A percentile compares a stretch with the other conserved stretches of the same genome.
Evolutionary conservation across 2,888 invertebrate species (phyloP).

Genomic region (Nymphalis polychloros): DNA sequence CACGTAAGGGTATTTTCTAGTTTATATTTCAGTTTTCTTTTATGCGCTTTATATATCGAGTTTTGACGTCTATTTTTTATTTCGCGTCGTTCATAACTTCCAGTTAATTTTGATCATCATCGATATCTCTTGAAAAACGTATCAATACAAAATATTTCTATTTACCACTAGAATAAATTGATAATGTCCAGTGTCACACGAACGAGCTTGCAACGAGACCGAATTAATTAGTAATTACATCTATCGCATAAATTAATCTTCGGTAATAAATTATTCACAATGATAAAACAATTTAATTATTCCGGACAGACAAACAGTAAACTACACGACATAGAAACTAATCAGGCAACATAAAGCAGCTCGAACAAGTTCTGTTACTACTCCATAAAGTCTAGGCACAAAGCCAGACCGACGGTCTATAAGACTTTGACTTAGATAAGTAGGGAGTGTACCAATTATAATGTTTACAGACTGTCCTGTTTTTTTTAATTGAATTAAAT

Average conservation of each 20-base stretch:
- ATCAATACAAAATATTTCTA: too few species aligned
- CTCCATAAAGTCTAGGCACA: conserved; percentile 26
- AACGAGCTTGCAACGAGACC: too few species aligned
- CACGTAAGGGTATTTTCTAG: too few species aligned
- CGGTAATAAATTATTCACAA: neutral
- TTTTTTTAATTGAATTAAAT: neutral
- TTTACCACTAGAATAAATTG: too few species aligned
- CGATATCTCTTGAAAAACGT: too few species aligned
- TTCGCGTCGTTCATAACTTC: too few species aligned
- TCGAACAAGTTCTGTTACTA: conserved; percentile 29
- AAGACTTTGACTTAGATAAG: conserved; percentile 16
- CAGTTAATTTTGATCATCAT: too few species aligned
- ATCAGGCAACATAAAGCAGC: conserved; percentile 23
- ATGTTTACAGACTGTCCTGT: neutral
- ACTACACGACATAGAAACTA: conserved; percentile 19
- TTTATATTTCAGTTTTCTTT: too few species aligned
- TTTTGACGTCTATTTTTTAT: too few species aligned
- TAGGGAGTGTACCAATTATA: conserved; percentile 6
- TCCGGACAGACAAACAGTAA: conserved; percentile 11
- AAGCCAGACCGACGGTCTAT: conserved; percentile 18
- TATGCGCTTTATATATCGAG: too few species aligned
- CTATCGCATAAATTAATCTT: neutral
- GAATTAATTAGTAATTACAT: neutral
- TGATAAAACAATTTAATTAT: conserved; percentile 9
- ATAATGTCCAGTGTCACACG: too few species aligned